Base-by-base conservation (phyloP, 2,113 vertebrate genomes). In the Monopterus albus region DNA sequence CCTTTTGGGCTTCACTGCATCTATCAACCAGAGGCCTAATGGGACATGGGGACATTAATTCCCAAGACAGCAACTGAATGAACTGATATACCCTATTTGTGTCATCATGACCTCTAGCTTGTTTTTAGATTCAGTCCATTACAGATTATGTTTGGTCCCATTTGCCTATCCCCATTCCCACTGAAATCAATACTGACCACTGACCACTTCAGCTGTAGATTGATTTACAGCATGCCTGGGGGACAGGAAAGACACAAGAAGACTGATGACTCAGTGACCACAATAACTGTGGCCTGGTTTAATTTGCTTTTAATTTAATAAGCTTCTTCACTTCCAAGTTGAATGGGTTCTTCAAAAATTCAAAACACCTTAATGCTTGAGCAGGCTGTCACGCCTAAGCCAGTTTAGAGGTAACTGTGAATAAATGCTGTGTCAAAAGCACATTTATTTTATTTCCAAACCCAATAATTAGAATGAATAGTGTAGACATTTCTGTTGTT, bases 261-360 rank as follows among this genome's bases (percentile, higher is more conserved):
- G 82, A 89, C 70, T 42, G 73, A 87, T 82, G 85, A 78, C 57
- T 82, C 76, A 66, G 71, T 86, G 64, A 57, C 63, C 58, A 49
- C 85, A 81, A 87, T 82, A 72, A 84, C 62, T 20, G 0, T 12
- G 36, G 33, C 21, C 36, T 4, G 0, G 21, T 68, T 83, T 68
- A 53, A 83, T 84, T 87, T 78, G 43, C 63, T 62, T 73, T 65
- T 47, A 78, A 33, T 53, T 80, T 66, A 82, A 71, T 87, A 75
- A 64, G 50, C 39, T 11, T 40, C 26, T 66, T 63, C 42, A 57
- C 56, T 45, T 66, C 25, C 9, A 53, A 64, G 20, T 71, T 56
- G 17, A 45, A 67, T 13, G 1, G 14, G 28, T 77, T 74, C 35
- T 39, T 36, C 9, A 45, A 68, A 75, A 64, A 65, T 21, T 40